A percentile compares a stretch with the other conserved stretches of the same genome.
Evolutionary conservation across 1,140 invertebrate genomes (phyloP).

Genomic region (Kradibia gibbosae): DNA sequence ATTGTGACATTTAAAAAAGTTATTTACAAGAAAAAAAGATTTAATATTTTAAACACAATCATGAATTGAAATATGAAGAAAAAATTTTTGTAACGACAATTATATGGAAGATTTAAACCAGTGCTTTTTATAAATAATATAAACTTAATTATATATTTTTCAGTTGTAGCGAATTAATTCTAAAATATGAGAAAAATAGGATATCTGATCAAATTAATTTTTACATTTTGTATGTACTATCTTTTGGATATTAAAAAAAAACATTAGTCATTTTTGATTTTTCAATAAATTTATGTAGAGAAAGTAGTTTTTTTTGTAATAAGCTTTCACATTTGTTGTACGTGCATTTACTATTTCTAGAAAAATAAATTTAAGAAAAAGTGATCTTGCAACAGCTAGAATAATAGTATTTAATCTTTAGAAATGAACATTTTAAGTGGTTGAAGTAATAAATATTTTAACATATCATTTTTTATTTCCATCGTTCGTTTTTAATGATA

Average conservation of each 20-base stretch:
- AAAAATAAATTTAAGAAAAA: conserved; percentile 48
- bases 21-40: neutral
- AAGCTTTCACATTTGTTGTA: conserved; percentile 37
- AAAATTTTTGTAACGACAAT: neutral
- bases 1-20: too few species aligned
- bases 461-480: conserved; percentile 15
- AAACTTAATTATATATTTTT: too few species aligned
- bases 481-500: neutral
- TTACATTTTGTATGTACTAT: neutral
- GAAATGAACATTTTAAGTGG: too few species aligned
- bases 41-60: neutral
- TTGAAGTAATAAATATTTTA: conserved; percentile 37
- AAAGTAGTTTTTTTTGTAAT: conserved; percentile 32
- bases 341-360: conserved; percentile 29
- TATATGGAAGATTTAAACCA: neutral
- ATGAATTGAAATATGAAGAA: neutral
- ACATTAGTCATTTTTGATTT: conserved; percentile 21
- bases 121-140: neutral
- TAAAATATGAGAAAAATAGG: too few species aligned
- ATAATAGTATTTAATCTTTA: conserved; percentile 39
- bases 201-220: neutral
- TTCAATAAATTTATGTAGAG: conserved; percentile 40
- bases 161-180: too few species aligned
- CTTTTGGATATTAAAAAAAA: conserved; percentile 5
- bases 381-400: conserved; percentile 36